Conservation (phyloP, 2,113 vertebrate species). For the Falco punctatus region DNA sequence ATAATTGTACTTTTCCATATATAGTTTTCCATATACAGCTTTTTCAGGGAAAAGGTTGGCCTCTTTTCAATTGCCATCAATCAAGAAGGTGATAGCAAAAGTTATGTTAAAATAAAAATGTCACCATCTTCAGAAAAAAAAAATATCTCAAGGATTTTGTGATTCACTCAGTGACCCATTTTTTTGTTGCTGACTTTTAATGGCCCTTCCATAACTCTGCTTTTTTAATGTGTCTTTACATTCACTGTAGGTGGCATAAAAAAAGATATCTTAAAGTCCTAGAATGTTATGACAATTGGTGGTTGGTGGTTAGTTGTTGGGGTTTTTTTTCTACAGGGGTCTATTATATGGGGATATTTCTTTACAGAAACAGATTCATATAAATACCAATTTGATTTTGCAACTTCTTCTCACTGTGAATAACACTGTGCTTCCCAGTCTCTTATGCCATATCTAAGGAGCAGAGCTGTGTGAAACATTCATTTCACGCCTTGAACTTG, state of each 20-base stretch:
- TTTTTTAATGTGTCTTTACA: not conserved
- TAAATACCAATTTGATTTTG: not conserved
- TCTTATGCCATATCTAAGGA: not conserved
- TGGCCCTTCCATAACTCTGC: not conserved
- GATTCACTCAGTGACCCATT: not conserved
- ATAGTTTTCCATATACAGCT: not conserved
- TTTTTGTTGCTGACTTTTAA: not conserved
- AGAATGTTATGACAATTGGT: not conserved
- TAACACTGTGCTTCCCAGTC: not conserved
- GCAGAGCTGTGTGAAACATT: not conserved
- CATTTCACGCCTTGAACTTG: not conserved
- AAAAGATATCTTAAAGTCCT: not conserved
- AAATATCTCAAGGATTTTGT: not conserved
- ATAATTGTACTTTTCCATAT: not conserved
- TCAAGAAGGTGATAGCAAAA: not conserved
- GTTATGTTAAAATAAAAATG: not conserved
- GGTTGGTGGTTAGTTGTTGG: too few species aligned
- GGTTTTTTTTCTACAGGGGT: not conserved
- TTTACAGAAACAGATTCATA: not conserved
- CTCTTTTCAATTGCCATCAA: not conserved
- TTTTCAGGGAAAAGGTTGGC: not conserved
- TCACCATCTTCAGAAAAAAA: not conserved
- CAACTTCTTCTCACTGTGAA: not conserved
- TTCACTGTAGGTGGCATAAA: not conserved
- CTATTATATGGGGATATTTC: not conserved